A percentile compares a stretch with the other conserved stretches of the same genome.
Conservation (phyloP, 2,797 vertebrate genomes). For the Cossypha polioptera region DNA sequence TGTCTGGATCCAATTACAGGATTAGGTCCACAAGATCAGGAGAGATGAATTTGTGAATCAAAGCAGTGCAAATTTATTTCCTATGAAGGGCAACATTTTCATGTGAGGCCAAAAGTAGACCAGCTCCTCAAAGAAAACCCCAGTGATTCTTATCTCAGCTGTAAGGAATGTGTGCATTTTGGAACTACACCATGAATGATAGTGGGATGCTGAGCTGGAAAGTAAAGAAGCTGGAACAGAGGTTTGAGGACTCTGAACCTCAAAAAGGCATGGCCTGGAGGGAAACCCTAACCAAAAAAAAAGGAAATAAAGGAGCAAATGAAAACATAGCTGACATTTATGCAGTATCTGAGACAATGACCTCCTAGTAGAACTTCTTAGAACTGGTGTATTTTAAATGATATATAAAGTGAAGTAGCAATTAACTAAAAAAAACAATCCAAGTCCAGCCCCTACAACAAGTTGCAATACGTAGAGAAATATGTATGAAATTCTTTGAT, state of each 20-base stretch:
- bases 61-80: background rate
- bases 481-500: conserved; percentile 57
- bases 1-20: background rate
- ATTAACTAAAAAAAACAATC: conserved; percentile 17
- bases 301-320: conserved; percentile 11
- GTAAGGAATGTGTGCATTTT: background rate
- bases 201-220: background rate
- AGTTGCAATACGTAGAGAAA: conserved; percentile 51
- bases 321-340: background rate
- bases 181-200: background rate
- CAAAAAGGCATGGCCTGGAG: background rate
- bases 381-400: background rate
- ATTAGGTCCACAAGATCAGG: background rate
- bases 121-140: background rate
- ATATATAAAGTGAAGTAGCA: conserved; percentile 1
- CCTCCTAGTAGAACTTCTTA: background rate
- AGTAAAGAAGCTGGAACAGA: background rate
- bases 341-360: background rate
- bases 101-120: background rate
- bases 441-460: conserved; percentile 45
- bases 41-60: conserved; percentile 20
- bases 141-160: background rate
- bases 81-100: background rate
- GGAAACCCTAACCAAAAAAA: background rate
- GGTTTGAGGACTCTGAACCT: background rate